Percentiles rank a stretch among this genome's conserved stretches.
Evolutionary conservation across 2,888 invertebrate species (phyloP).

Genomic region (Norana najaformis): DNA sequence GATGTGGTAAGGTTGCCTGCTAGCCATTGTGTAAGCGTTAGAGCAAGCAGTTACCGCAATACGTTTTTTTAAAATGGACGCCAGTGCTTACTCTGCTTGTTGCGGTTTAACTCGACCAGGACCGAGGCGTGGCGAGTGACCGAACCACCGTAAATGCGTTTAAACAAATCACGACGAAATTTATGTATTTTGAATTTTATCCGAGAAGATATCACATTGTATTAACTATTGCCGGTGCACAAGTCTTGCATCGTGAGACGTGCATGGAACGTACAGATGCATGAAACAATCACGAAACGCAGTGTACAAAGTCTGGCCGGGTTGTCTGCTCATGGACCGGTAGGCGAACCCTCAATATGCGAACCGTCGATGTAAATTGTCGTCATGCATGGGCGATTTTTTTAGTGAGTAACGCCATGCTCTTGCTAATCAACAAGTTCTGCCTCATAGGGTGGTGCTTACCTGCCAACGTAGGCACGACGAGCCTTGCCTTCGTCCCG

Average conservation of each 20-base stretch:
- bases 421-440: background rate
- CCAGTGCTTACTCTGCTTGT: background rate
- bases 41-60: background rate
- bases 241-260: background rate
- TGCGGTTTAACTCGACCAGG: background rate
- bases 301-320: background rate
- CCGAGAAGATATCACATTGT: background rate
- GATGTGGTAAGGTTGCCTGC: background rate
- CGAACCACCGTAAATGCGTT: background rate
- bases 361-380: slow-evolving; percentile 9
- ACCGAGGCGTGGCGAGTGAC: background rate
- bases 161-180: background rate
- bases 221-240: background rate
- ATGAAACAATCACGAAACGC: slow-evolving; percentile 10
- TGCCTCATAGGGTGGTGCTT: slow-evolving; percentile 15
- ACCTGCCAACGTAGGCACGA: slow-evolving; percentile 21
- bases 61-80: background rate
- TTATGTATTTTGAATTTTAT: background rate
- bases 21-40: background rate
- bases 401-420: slow-evolving; percentile 18
- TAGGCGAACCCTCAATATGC: slow-evolving; percentile 13
- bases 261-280: background rate
- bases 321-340: background rate
- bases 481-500: background rate
- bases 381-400: slow-evolving; percentile 7